Base-by-base conservation (phyloP, 1,140 invertebrate species). In the Microvelia longipes region DNA sequence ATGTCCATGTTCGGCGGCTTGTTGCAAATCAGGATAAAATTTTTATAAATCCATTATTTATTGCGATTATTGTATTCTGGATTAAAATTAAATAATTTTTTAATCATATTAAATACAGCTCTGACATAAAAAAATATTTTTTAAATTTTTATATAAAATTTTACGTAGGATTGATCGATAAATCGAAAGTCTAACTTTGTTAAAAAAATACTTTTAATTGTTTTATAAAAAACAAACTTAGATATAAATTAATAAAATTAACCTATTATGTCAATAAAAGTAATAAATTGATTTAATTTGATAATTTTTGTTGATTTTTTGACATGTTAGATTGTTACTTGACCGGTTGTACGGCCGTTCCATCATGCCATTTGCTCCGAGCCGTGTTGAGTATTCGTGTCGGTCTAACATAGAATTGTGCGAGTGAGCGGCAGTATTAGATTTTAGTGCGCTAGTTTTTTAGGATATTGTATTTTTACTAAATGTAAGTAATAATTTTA, bases 341-440 rank as follows among this genome's bases (percentile, higher is more conserved):
- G 35, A 50, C 35, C 35, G 35, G 27, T n/a, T 28, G 27, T 69
- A 62, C 68, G 35, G 29, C 25, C 24, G 15, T 64, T 29, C 68
- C 68, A 25, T 29, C 26, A 35, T 62, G 69, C 65, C 69, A 64
- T 67, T 70, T 70, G 69, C 69, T 66, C 60, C 26, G 69, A 70
- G 69, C 64, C 69, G 69, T 35, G 69, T 70, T 70, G 62, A 60
- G 63, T 66, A 61, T 30, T 61, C 65, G 61, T 62, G 28, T 70
- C 28, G 69, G 63, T 61, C 35, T 29, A n/a, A n/a, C 29, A 28
- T 62, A 68, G 29, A 29, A 62, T 71, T 68, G 67, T 67, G 70
- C 66, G 27, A 64, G 66, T 68, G 67, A 61, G 70, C 67, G 66
- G 71, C 63, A 71, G 68, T 67, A 67, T 72, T 72, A 72, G 71